A percentile compares a stretch with the other conserved stretches of the same genome.
phyloP scores from a whole-genome alignment of 2,797 vertebrate species.

The Oophaga sylvatica region DNA sequence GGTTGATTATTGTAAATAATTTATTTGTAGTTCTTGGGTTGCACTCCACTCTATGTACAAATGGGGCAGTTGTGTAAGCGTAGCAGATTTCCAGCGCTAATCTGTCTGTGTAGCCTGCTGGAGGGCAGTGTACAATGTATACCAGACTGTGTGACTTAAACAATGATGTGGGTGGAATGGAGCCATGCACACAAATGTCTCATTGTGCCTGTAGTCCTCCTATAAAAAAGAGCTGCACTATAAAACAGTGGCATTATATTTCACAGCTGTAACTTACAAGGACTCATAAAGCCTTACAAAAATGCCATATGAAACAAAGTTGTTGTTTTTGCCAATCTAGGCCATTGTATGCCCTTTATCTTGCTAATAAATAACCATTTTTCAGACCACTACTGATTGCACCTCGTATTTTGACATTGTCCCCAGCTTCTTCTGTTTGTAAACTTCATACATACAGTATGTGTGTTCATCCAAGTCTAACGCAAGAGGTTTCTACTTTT shows the following conservation, averaged over 20 bases:
- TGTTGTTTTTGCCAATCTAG: slow-evolving; percentile 44
- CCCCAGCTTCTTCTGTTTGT: neutral
- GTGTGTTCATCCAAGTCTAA: neutral
- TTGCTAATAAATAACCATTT: slow-evolving; percentile 22
- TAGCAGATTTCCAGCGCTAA: neutral
- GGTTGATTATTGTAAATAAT: neutral
- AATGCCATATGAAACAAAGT: slow-evolving; percentile 53
- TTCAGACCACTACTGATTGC: slow-evolving; percentile 10
- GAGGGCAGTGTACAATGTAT: slow-evolving; percentile 39
- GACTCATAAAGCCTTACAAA: slow-evolving; percentile 48
- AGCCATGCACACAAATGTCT: slow-evolving; percentile 41
- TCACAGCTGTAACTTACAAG: slow-evolving; percentile 59
- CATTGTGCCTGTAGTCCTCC: slow-evolving; percentile 48
- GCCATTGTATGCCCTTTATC: slow-evolving; percentile 40
- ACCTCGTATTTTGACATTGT: neutral
- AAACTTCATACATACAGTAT: neutral
- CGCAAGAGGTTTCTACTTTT: neutral
- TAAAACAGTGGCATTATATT: slow-evolving; percentile 57
- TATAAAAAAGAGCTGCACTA: slow-evolving; percentile 46
- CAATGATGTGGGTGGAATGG: slow-evolving; percentile 51
- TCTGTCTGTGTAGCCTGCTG: slow-evolving; percentile 34
- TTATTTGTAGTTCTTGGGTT: neutral
- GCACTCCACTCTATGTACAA: neutral
- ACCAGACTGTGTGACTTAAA: slow-evolving; percentile 43
- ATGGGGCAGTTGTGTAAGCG: neutral